These are phyloP conservation scores for Cariama cristata DNA, from an alignment of 2,113 vertebrate genomes.

Conservation along the genomic window DNA sequence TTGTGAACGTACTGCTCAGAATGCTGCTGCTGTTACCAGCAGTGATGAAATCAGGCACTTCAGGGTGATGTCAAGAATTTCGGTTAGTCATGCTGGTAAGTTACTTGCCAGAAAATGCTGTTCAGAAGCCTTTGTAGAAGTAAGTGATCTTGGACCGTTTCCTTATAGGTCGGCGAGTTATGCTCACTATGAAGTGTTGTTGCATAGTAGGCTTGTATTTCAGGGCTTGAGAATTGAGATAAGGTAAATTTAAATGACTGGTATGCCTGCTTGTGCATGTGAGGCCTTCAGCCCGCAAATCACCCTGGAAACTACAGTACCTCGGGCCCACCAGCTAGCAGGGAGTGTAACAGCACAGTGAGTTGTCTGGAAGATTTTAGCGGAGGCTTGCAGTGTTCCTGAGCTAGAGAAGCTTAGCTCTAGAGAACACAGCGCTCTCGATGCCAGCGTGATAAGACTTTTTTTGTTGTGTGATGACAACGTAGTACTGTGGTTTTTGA, in stretches of 20 bases:
- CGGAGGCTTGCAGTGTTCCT: not conserved
- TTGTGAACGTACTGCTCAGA: not conserved
- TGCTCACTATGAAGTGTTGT: not conserved
- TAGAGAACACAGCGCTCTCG: not conserved
- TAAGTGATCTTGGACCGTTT: not conserved
- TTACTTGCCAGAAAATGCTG: not conserved
- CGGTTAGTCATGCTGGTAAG: not conserved
- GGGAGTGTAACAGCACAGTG: not conserved
- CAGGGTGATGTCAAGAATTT: not conserved
- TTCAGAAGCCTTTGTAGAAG: not conserved
- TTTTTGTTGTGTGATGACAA: not conserved
- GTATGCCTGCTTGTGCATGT: not conserved
- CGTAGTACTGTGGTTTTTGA: accelerated
- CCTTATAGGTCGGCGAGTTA: not conserved
- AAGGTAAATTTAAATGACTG: not conserved
- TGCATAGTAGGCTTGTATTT: not conserved
- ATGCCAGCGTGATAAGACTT: too few species aligned
- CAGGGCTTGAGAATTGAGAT: not conserved
- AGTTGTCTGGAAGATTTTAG: not conserved
- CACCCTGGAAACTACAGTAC: not conserved
- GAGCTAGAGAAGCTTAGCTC: not conserved
- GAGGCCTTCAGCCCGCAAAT: not conserved
- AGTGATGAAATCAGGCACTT: not conserved
- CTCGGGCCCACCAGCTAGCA: not conserved
- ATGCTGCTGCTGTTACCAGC: not conserved